A percentile compares a stretch with the other conserved stretches of the same genome.
phyloP scores from a whole-genome alignment of 2,888 invertebrate species.

The Cephonodes hylas region DNA sequence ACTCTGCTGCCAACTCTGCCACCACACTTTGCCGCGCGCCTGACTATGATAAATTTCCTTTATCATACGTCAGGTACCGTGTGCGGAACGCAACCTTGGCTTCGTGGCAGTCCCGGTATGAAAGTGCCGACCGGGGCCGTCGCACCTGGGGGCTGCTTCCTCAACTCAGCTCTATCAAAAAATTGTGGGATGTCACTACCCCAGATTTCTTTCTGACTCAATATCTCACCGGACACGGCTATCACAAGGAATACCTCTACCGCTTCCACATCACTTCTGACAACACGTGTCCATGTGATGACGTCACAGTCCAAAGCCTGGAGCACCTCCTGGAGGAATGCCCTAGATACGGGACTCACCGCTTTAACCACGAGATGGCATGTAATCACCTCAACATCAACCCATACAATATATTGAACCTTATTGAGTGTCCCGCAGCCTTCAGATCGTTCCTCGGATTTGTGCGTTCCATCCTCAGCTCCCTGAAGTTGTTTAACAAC shows the following conservation, averaged over 20 bases:
- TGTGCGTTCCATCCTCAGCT: no score
- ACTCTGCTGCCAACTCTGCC: not conserved
- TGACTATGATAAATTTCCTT: not conserved
- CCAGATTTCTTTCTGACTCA: not conserved
- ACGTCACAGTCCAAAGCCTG: no score
- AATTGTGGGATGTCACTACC: not conserved
- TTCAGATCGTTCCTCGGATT: no score
- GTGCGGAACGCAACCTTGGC: not conserved
- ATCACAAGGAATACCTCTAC: not conserved
- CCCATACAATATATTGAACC: no score
- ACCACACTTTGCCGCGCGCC: not conserved
- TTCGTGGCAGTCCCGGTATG: not conserved
- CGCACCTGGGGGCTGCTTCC: not conserved
- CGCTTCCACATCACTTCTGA: not conserved
- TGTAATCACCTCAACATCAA: no score
- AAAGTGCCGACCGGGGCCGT: not conserved
- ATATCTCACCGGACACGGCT: slow-evolving; percentile 5
- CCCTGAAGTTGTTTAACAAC: no score
- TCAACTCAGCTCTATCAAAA: not conserved
- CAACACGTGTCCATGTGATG: slow-evolving; percentile 9
- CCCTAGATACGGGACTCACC: no score
- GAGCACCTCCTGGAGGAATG: no score
- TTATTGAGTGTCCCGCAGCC: no score
- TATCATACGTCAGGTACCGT: not conserved
- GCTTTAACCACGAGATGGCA: no score